Evolutionary conservation across 2,113 vertebrate genomes (phyloP).

Genomic region (Riparia riparia): DNA sequence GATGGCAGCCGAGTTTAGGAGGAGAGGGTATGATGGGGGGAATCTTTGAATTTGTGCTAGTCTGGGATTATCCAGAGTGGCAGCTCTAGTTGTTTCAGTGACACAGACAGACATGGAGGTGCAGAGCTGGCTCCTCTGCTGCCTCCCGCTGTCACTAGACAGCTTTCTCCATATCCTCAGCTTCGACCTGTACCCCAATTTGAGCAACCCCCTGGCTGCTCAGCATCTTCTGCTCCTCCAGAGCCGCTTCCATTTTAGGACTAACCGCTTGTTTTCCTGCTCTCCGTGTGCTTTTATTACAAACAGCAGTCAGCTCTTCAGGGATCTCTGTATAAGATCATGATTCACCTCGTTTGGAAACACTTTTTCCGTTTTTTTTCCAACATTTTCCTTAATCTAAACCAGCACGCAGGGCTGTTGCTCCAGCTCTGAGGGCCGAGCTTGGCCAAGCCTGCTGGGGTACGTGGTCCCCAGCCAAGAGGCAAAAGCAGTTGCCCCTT

Average conservation of each 20-base stretch:
- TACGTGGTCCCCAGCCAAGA: not conserved
- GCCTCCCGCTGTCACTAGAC: too few relatives aligned
- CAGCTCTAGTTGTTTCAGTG: not conserved
- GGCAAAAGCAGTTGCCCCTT: not conserved
- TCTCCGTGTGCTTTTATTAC: conserved; percentile 26
- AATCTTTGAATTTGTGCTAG: not conserved
- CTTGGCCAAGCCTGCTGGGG: not conserved
- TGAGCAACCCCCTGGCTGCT: not conserved
- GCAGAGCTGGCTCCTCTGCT: not conserved
- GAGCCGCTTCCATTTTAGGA: not conserved
- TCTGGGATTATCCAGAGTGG: not conserved
- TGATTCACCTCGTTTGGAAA: conserved; percentile 67
- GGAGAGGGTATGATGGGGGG: accelerated
- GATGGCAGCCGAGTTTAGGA: not conserved
- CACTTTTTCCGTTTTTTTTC: conserved; percentile 23
- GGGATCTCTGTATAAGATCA: conserved; percentile 54
- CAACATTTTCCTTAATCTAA: conserved; percentile 40
- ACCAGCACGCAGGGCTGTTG: not conserved
- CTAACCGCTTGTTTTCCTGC: not conserved
- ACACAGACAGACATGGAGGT: accelerated
- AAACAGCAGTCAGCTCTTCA: conserved; percentile 61
- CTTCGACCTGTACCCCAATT: accelerated
- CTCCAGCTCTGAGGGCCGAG: not conserved
- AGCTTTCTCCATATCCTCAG: not conserved
- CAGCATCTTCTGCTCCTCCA: not conserved